Conservation (phyloP, 2,113 vertebrate species). For the Sebastes schlegelii region DNA sequence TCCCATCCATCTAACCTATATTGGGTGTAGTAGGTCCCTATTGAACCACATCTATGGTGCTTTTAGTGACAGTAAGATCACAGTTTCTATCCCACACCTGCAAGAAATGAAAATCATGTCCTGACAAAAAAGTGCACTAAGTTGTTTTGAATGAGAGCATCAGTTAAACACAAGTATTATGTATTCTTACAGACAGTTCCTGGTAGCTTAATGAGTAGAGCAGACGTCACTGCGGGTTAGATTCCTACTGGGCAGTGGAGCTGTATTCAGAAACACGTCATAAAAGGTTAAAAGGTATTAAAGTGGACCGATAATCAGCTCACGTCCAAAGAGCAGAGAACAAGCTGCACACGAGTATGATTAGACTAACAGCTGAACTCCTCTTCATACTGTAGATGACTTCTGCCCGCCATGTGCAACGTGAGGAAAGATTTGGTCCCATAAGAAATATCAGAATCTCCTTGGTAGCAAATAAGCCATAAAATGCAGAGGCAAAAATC, state of each 20-base stretch:
- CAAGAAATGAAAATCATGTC: slow-evolving; percentile 18
- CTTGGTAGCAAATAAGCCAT: slow-evolving; percentile 72
- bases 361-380: slow-evolving; percentile 16
- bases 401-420: slow-evolving; percentile 44
- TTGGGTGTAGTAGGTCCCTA: too few species aligned
- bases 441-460: slow-evolving; percentile 61
- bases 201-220: neutral
- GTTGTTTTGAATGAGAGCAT: neutral
- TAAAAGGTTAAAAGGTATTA: slow-evolving; percentile 19
- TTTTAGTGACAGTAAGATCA: neutral
- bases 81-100: slow-evolving; percentile 7
- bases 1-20: too few species aligned
- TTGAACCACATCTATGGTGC: too few species aligned
- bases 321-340: neutral
- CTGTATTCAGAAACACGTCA: slow-evolving; percentile 10
- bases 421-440: slow-evolving; percentile 45
- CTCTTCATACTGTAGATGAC: slow-evolving; percentile 9
- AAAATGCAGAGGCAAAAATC: slow-evolving; percentile 74
- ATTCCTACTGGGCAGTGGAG: neutral
- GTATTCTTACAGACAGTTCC: neutral
- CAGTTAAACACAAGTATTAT: slow-evolving; percentile 1
- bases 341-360: neutral
- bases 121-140: neutral
- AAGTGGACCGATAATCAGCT: slow-evolving; percentile 13
- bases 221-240: neutral